phyloP scores from a whole-genome alignment of 2,113 vertebrate species.

The Cyanistes caeruleus region DNA sequence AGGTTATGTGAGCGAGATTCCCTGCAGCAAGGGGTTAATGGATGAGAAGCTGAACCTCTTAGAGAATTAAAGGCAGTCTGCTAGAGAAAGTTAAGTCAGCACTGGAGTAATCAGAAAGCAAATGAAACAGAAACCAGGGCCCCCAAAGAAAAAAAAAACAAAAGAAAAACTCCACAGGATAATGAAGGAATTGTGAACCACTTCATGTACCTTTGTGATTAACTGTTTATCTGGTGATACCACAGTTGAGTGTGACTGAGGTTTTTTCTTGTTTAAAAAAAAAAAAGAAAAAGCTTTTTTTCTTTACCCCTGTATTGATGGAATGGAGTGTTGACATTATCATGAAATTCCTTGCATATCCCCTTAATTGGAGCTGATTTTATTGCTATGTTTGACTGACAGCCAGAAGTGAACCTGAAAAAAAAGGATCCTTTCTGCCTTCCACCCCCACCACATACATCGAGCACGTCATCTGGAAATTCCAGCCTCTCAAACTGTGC shows the following conservation, averaged over 20 bases:
- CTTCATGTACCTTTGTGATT: slow-evolving; percentile 39
- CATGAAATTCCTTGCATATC: slow-evolving; percentile 59
- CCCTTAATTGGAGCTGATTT: slow-evolving; percentile 66
- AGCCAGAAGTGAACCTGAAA: slow-evolving; percentile 48
- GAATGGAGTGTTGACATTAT: slow-evolving; percentile 51
- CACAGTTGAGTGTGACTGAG: neutral
- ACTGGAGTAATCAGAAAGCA: slow-evolving; percentile 50
- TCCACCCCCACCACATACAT: neutral
- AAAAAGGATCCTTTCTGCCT: slow-evolving; percentile 3
- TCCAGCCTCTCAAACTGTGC: neutral
- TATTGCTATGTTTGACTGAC: slow-evolving; percentile 60
- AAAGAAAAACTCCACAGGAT: slow-evolving; percentile 7
- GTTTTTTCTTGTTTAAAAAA: neutral
- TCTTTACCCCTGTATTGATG: neutral
- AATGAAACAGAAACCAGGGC: slow-evolving; percentile 63
- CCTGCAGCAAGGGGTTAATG: slow-evolving; percentile 51
- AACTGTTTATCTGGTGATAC: slow-evolving; percentile 43
- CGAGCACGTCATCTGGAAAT: neutral
- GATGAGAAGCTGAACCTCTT: slow-evolving; percentile 13
- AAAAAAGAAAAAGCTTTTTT: neutral
- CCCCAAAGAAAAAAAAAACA: neutral
- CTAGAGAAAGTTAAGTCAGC: slow-evolving; percentile 55
- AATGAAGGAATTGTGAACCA: slow-evolving; percentile 43
- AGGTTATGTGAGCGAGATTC: neutral
- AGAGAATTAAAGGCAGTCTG: neutral